These are phyloP conservation scores for Aselliscus stoliczkanus DNA, from an alignment of 2,797 vertebrate genomes.

Conservation along the genomic window DNA sequence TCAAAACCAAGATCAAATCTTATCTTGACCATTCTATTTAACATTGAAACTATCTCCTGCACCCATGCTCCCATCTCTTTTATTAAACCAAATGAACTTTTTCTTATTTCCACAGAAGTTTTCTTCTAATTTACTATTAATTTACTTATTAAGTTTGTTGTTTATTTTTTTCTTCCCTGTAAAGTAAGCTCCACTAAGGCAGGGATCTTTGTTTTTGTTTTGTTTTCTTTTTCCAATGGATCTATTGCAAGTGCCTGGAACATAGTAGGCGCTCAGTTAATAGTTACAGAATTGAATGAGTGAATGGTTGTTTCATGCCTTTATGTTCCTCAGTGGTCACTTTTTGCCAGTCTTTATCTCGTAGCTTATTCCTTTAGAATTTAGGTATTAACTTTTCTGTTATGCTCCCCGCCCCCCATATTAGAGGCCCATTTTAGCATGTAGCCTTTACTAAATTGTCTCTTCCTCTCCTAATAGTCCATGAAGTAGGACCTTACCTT, in stretches of 20 bases:
- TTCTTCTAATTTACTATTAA: slow-evolving; percentile 3
- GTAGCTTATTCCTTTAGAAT: slow-evolving; percentile 26
- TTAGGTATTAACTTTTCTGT: slow-evolving; percentile 32
- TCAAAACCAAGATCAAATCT: too few relatives aligned
- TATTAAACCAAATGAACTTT: background rate
- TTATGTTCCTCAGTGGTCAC: background rate
- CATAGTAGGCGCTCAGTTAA: background rate
- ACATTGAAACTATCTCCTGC: background rate
- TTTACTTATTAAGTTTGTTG: background rate
- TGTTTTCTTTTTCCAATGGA: background rate
- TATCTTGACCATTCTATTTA: background rate
- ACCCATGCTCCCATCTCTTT: background rate
- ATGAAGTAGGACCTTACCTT: slow-evolving; percentile 33
- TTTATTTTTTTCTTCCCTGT: background rate
- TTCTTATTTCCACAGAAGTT: background rate
- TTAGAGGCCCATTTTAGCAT: background rate
- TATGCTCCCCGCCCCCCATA: background rate
- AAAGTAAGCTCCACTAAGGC: background rate
- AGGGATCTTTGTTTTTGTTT: background rate
- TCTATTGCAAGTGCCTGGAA: background rate
- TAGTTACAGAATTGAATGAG: slow-evolving; percentile 30
- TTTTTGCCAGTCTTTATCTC: background rate
- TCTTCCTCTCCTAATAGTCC: background rate
- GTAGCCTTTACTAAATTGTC: slow-evolving; percentile 5
- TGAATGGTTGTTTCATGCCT: slow-evolving; percentile 8